Evolutionary conservation across 2,113 vertebrate genomes (phyloP).

Genomic region (Rutilus rutilus): DNA sequence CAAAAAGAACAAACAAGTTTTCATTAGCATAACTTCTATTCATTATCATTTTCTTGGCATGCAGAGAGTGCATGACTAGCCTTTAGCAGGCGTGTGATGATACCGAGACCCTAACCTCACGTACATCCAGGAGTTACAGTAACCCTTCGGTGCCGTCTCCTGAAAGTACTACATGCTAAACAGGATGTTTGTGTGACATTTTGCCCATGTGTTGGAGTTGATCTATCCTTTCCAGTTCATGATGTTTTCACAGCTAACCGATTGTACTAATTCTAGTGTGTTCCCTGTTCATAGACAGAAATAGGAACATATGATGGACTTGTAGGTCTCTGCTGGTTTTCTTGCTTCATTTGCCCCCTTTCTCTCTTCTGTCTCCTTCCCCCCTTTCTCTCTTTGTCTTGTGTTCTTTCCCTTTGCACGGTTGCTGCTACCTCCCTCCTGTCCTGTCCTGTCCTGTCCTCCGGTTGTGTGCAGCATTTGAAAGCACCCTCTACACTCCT

Average conservation of each 20-base stretch:
- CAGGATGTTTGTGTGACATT: slow-evolving; percentile 26
- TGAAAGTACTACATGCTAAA: slow-evolving; percentile 44
- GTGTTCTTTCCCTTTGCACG: slow-evolving; percentile 72
- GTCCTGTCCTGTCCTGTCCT: slow-evolving; percentile 55
- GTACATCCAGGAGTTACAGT: slow-evolving; percentile 34
- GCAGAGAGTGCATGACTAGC: slow-evolving; percentile 37
- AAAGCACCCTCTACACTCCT: slow-evolving; percentile 89
- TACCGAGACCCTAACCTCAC: slow-evolving; percentile 36
- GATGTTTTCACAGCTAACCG: slow-evolving; percentile 73
- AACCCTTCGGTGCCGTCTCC: slow-evolving; percentile 15
- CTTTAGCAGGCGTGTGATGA: slow-evolving; percentile 17
- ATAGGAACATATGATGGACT: slow-evolving; percentile 68
- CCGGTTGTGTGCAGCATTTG: slow-evolving; percentile 85
- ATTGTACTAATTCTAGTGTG: slow-evolving; percentile 81
- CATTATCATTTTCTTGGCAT: slow-evolving; percentile 38
- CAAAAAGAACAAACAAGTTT: neutral
- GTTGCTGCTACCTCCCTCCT: slow-evolving; percentile 68
- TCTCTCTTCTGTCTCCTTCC: slow-evolving; percentile 83
- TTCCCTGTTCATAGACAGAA: slow-evolving; percentile 38
- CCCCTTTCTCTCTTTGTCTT: slow-evolving; percentile 80
- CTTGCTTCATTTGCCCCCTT: slow-evolving; percentile 91
- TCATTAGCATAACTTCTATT: neutral
- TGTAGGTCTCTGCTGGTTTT: slow-evolving; percentile 85
- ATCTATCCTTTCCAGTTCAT: slow-evolving; percentile 33
- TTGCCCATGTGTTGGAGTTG: slow-evolving; percentile 24